phyloP scores from a whole-genome alignment of 37 sponge, comb jelly and placozoan species.

The Hormiphora californensis region DNA sequence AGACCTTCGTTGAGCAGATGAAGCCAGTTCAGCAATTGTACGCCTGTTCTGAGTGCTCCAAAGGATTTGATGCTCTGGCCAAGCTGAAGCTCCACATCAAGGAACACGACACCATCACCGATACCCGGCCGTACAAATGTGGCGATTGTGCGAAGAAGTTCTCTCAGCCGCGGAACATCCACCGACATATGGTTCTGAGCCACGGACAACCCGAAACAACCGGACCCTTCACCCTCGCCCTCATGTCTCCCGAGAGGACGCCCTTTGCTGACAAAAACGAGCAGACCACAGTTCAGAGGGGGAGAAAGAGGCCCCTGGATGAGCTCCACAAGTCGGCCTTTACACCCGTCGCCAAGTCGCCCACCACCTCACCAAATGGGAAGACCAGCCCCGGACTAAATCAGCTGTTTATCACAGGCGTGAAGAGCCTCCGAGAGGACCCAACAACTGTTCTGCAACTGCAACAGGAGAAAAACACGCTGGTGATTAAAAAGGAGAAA shows the following conservation, averaged over 20 bases:
- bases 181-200: conserved; percentile 35
- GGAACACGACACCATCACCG: conserved; percentile 16
- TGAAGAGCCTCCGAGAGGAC: conserved; percentile 26
- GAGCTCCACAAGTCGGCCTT: conserved; percentile 42
- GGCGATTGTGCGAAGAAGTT: neutral
- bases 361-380: neutral
- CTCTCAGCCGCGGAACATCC: conserved; percentile 39
- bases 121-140: conserved; percentile 18
- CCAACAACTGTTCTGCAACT: neutral
- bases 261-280: conserved; percentile 24
- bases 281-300: neutral
- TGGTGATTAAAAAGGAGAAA: conserved; percentile 20
- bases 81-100: conserved; percentile 46
- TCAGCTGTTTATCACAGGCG: neutral
- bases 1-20: too few species aligned
- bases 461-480: neutral
- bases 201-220: conserved; percentile 20
- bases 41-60: neutral
- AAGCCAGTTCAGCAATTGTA: neutral
- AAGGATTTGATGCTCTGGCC: neutral
- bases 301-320: neutral
- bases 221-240: conserved; percentile 39
- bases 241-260: conserved; percentile 24
- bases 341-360: conserved; percentile 22
- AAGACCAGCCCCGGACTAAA: neutral